A percentile compares a stretch with the other conserved stretches of the same genome.
phyloP scores from a whole-genome alignment of 1,140 invertebrate species.

The Agrypnia vestita region DNA sequence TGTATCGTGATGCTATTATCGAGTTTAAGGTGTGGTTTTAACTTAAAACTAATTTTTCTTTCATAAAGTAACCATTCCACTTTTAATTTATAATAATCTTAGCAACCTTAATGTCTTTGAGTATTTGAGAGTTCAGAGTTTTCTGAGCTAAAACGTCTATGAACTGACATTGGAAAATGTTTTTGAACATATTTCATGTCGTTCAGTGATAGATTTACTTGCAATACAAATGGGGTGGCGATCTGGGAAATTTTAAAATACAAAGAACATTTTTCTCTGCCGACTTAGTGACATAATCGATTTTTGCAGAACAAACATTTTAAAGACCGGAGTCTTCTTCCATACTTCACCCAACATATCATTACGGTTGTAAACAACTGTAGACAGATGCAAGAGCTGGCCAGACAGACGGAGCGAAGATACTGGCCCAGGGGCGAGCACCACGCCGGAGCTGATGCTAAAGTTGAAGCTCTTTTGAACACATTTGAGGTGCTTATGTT shows the following conservation, averaged over 20 bases:
- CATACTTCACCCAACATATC: conserved; percentile 94
- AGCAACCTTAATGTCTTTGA: no score
- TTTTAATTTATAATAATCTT: not conserved
- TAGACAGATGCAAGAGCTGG: conserved; percentile 88
- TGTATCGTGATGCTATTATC: conserved; percentile 89
- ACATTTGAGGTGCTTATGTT: conserved; percentile 73
- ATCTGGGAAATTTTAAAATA: no score
- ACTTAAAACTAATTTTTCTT: not conserved
- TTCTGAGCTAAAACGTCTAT: no score
- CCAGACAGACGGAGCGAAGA: conserved; percentile 87
- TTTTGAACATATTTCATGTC: no score
- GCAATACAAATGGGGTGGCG: no score
- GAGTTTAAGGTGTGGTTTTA: conserved; percentile 80
- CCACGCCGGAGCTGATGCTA: conserved; percentile 76
- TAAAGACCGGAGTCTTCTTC: conserved; percentile 79
- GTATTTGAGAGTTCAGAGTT: no score
- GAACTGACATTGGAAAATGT: no score
- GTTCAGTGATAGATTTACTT: no score
- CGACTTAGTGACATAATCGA: not conserved
- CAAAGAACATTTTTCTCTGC: not conserved
- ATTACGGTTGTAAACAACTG: conserved; percentile 96
- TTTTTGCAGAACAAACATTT: conserved; percentile 75
- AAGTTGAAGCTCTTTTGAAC: conserved; percentile 80
- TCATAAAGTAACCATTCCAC: not conserved
- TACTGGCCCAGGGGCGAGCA: conserved; percentile 80